A percentile compares a stretch with the other conserved stretches of the same genome.
Conservation (phyloP, 2,113 vertebrate species). For the Sus scrofa region T2T-Sscrofa CM000812.6:236981501-236982000, state of each 20-base stretch:
- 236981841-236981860: neutral
- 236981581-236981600: slow-evolving; percentile 14
- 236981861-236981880: neutral
- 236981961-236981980: neutral
- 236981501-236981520: too few relatives aligned
- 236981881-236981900: neutral
- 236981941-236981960: neutral
- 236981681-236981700: neutral
- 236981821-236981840: neutral
- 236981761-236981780: neutral
- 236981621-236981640: neutral
- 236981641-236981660: neutral
- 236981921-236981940: neutral
- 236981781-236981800: neutral
- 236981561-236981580: too few relatives aligned
- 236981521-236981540: too few relatives aligned
- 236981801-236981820: slow-evolving; percentile 9
- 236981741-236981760: neutral
- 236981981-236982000: neutral
- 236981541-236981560: too few relatives aligned
- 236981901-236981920: neutral
- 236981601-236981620: neutral
- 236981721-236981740: neutral
- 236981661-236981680: neutral
- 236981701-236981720: neutral